Conservation (phyloP, 2,113 vertebrate species). For the Xyrauchen texanus region DNA sequence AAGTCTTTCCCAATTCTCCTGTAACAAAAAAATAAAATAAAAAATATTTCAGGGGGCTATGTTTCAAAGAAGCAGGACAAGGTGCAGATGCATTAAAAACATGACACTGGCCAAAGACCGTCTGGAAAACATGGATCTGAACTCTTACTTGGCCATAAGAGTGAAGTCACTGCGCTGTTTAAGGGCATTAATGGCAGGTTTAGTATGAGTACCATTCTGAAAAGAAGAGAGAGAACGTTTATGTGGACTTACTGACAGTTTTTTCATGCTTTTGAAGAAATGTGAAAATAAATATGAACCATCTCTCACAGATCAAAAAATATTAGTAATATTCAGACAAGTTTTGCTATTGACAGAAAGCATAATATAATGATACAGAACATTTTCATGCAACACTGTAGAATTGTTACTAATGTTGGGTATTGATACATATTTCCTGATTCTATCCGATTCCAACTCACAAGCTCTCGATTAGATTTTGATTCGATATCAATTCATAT, state of each 20-base stretch:
- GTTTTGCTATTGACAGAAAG: neutral
- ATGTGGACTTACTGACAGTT: neutral
- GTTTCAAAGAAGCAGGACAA: neutral
- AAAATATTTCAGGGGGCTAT: neutral
- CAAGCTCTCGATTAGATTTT: too few species aligned
- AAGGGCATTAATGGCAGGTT: slow-evolving; percentile 75
- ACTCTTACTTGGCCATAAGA: slow-evolving; percentile 89
- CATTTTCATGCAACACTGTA: too few species aligned
- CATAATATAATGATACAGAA: neutral
- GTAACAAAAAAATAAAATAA: slow-evolving; percentile 23
- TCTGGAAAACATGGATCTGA: neutral
- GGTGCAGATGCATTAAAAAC: neutral
- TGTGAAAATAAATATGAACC: neutral
- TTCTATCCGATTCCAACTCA: too few species aligned
- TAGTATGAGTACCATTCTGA: slow-evolving; percentile 86
- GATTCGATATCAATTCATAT: too few species aligned
- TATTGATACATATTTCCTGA: too few species aligned
- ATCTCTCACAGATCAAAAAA: neutral
- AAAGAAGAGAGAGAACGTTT: slow-evolving; percentile 13
- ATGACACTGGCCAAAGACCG: neutral
- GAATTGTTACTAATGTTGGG: too few species aligned
- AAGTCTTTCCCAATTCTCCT: slow-evolving; percentile 93
- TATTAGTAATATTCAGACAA: neutral
- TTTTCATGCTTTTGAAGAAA: neutral
- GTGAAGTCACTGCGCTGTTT: slow-evolving; percentile 90